Conservation (phyloP, 1,140 invertebrate species). For the Neotoxoptera formosana region DNA sequence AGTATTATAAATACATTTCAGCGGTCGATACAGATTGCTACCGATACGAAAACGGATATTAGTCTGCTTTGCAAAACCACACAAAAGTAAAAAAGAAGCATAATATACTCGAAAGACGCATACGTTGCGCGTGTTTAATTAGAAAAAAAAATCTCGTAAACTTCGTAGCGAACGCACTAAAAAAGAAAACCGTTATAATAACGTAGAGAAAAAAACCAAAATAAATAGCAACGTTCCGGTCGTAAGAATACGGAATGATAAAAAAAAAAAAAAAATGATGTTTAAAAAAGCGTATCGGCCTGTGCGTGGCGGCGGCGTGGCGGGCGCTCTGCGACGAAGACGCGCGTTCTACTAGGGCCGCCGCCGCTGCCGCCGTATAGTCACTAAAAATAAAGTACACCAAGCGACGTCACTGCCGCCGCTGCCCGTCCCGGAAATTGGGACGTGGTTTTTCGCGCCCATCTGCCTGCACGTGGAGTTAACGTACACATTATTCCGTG, state of each 20-base stretch:
- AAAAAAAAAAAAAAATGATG: conserved; percentile 15
- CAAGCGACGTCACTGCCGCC: not conserved
- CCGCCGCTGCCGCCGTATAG: not conserved
- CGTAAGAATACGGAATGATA: conserved; percentile 19
- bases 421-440: not conserved
- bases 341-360: not conserved
- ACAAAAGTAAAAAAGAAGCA: not conserved
- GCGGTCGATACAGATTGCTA: not conserved
- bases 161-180: not conserved
- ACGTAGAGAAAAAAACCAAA: not conserved
- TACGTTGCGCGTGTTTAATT: not conserved
- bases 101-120: not conserved
- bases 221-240: conserved; percentile 34
- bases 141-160: not conserved
- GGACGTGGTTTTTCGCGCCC: conserved; percentile 8
- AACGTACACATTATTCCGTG: not conserved
- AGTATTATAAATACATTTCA: conserved; percentile 6
- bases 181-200: not conserved
- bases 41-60: not conserved
- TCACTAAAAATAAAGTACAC: conserved; percentile 29
- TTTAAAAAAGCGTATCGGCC: conserved; percentile 43
- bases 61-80: not conserved
- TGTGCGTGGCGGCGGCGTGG: not conserved
- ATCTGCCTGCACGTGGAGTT: conserved; percentile 1
- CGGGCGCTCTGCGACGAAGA: not conserved